Percentiles rank a stretch among this genome's conserved stretches.
Evolutionary conservation across 1,140 invertebrate species (phyloP).

Genomic region (Aphaenogaster rudis): DNA sequence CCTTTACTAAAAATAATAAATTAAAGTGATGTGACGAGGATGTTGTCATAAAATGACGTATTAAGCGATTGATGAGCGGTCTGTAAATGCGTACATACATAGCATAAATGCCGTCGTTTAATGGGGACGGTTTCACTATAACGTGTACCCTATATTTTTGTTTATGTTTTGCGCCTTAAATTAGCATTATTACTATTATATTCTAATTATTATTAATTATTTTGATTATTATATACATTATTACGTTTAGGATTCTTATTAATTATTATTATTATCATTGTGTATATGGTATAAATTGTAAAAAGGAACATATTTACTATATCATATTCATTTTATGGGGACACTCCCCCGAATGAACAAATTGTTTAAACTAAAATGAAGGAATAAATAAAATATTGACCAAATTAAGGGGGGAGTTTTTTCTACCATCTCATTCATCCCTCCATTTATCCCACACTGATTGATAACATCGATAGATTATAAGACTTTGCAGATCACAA

Average conservation of each 20-base stretch:
- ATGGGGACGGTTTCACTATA: slow-evolving; percentile 76
- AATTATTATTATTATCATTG: slow-evolving; percentile 78
- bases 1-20: slow-evolving; percentile 64
- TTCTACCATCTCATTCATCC: not conserved
- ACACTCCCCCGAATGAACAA: slow-evolving; percentile 78
- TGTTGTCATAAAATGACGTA: slow-evolving; percentile 61
- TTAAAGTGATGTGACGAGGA: slow-evolving; percentile 50
- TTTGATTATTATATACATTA: slow-evolving; percentile 67
- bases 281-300: slow-evolving; percentile 84
- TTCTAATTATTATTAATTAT: slow-evolving; percentile 77
- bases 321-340: slow-evolving; percentile 82
- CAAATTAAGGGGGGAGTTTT: slow-evolving; percentile 68
- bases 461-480: too few species aligned
- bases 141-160: slow-evolving; percentile 77
- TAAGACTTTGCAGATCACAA: too few species aligned
- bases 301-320: slow-evolving; percentile 83
- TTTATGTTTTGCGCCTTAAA: slow-evolving; percentile 78
- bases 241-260: slow-evolving; percentile 73
- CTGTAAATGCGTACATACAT: slow-evolving; percentile 78
- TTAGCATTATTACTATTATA: slow-evolving; percentile 79
- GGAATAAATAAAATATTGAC: slow-evolving; percentile 83
- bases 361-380: slow-evolving; percentile 83
- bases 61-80: slow-evolving; percentile 69
- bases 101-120: slow-evolving; percentile 73
- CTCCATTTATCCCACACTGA: too few species aligned